Percentiles rank a stretch among this genome's conserved stretches.
Conservation (phyloP, 2,797 vertebrate species). For the Hyperoplus lanceolatus region DNA sequence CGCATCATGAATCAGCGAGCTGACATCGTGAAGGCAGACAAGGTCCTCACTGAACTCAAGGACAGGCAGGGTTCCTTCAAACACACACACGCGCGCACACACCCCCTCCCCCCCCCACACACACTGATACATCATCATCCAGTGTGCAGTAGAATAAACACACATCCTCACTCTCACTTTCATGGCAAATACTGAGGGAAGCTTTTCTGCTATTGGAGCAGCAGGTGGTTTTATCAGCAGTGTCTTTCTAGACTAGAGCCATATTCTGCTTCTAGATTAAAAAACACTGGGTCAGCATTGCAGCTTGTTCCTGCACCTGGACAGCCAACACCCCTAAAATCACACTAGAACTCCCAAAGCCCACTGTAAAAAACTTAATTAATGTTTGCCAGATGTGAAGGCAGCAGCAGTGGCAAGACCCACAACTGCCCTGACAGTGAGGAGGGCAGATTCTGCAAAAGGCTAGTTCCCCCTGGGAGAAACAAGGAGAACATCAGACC, state of each 20-base stretch:
- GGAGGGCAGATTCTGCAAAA: constrained; percentile 32
- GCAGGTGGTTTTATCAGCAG: constrained; percentile 20
- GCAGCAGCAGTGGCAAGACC: constrained; percentile 46
- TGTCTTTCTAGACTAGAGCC: background rate
- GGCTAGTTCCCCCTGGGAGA: constrained; percentile 56
- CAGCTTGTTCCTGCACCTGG: constrained; percentile 32
- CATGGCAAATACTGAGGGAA: constrained; percentile 19
- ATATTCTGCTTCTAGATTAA: constrained; percentile 11
- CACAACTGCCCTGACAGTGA: constrained; percentile 42
- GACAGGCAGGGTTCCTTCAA: constrained; percentile 57
- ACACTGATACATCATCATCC: constrained; percentile 36
- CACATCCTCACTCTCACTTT: constrained; percentile 26
- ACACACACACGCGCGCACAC: constrained; percentile 38
- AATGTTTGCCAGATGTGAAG: constrained; percentile 63
- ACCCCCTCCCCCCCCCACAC: constrained; percentile 42
- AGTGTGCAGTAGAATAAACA: constrained; percentile 31
- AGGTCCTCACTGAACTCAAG: constrained; percentile 68
- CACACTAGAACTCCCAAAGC: constrained; percentile 10
- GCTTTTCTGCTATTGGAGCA: constrained; percentile 6
- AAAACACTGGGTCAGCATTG: constrained; percentile 18
- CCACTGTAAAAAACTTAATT: constrained; percentile 43
- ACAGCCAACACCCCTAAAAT: constrained; percentile 21
- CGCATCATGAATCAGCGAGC: constrained; percentile 74
- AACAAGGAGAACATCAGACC: constrained; percentile 31
- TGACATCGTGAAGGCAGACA: constrained; percentile 66